Conservation (phyloP, 1,140 invertebrate genomes). For the Drosophila rufa region DNA sequence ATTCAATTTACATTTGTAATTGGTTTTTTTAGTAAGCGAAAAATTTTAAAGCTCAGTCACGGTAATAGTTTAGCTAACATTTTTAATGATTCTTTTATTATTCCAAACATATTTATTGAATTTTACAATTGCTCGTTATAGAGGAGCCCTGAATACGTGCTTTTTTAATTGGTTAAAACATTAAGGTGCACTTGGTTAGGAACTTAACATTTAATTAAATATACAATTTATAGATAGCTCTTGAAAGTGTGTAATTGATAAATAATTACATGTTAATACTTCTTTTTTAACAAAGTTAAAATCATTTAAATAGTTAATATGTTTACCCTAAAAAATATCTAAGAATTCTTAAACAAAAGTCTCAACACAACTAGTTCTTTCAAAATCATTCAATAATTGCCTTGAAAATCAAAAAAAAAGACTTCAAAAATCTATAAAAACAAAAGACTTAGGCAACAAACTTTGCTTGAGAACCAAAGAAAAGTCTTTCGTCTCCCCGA, state of each 20-base stretch:
- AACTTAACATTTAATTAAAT: no score
- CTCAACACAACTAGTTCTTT: neutral
- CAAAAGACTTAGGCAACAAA: conserved; percentile 65
- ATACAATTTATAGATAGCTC: no score
- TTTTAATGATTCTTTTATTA: neutral
- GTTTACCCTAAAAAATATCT: no score
- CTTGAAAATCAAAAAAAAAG: neutral
- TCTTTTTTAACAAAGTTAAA: neutral
- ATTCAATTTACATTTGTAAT: conserved; percentile 63
- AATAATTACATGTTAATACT: no score
- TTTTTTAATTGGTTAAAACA: neutral
- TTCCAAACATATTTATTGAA: neutral
- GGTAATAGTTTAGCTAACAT: neutral
- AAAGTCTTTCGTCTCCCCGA: conserved; percentile 21
- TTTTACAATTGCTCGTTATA: neutral
- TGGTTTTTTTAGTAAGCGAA: conserved; percentile 22
- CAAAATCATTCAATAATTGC: neutral
- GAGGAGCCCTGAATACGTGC: no score
- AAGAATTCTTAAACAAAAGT: neutral
- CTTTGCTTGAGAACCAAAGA: conserved; percentile 25
- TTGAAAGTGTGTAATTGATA: no score
- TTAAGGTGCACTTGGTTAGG: neutral
- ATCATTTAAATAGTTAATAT: neutral
- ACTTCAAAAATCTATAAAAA: conserved; percentile 7
- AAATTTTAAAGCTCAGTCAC: neutral